These are phyloP conservation scores for Corythornis madagascariensis DNA, from an alignment of 2,113 vertebrate species.

Conservation along the genomic window DNA sequence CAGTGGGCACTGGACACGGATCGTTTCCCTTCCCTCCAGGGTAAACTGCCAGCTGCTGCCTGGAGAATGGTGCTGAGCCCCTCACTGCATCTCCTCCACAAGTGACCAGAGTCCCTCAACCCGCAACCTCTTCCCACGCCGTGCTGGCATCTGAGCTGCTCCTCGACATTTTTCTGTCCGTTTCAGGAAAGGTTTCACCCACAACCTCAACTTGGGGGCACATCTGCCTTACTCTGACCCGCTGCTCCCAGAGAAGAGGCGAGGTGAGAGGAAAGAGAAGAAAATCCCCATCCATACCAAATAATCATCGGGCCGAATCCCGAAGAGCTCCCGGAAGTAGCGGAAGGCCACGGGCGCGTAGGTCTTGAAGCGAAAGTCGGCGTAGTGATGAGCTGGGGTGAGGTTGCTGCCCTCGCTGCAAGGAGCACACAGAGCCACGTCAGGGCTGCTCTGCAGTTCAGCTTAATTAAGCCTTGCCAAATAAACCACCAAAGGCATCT, in stretches of 20 bases:
- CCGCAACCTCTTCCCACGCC: neutral
- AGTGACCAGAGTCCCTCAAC: neutral
- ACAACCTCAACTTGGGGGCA: neutral
- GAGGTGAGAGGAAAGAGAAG: neutral
- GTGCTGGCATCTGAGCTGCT: neutral
- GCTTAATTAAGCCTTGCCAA: neutral
- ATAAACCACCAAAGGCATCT: neutral
- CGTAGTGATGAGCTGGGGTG: conserved; percentile 96
- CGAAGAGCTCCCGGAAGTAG: conserved; percentile 99
- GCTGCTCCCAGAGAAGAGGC: no score
- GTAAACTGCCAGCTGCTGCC: neutral
- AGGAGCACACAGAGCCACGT: neutral
- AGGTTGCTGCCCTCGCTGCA: conserved; percentile 96
- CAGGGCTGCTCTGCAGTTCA: neutral
- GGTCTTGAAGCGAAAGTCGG: conserved; percentile 99
- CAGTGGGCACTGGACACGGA: neutral
- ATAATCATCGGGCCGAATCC: conserved; percentile 97
- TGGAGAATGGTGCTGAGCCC: neutral
- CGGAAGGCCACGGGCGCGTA: conserved; percentile 97
- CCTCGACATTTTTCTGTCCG: neutral
- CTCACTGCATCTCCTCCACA: neutral
- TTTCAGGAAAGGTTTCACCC: neutral
- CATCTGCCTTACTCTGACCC: conserved; percentile 53
- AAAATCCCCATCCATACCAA: conserved; percentile 79
- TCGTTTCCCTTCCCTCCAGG: neutral